Evolutionary conservation across 2,113 vertebrate species (phyloP).

Genomic region (Rynchops niger): DNA sequence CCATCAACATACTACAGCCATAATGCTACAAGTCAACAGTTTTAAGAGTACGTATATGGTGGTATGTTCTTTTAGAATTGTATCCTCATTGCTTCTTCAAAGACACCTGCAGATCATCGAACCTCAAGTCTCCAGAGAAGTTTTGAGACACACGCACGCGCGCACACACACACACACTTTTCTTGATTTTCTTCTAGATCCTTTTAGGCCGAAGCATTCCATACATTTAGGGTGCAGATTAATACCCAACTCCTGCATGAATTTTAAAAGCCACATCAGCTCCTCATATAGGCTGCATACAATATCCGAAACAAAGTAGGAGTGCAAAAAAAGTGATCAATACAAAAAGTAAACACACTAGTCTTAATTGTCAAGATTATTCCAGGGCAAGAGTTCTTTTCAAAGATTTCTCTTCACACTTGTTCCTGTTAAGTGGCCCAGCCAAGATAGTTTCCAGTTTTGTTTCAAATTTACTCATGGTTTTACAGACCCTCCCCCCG

Average conservation of each 20-base stretch:
- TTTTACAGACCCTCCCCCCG: conserved; percentile 54
- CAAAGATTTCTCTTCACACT: conserved; percentile 70
- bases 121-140: conserved; percentile 37
- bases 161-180: neutral
- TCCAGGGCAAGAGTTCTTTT: conserved; percentile 83
- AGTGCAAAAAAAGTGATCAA: conserved; percentile 80
- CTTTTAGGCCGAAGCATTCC: conserved; percentile 62
- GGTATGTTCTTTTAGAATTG: conserved; percentile 52
- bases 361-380: conserved; percentile 84
- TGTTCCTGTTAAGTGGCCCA: conserved; percentile 68
- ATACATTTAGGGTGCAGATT: conserved; percentile 56
- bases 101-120: conserved; percentile 38
- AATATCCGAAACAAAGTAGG: conserved; percentile 72
- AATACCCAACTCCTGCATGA: conserved; percentile 67
- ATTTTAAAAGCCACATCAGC: conserved; percentile 70
- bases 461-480: conserved; percentile 45
- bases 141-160: neutral
- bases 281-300: conserved; percentile 73
- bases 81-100: conserved; percentile 59
- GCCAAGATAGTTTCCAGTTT: conserved; percentile 75
- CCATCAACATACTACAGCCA: conserved; percentile 57
- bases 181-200: conserved; percentile 64
- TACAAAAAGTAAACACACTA: conserved; percentile 83
- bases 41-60: conserved; percentile 55
- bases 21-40: conserved; percentile 46